A percentile compares a stretch with the other conserved stretches of the same genome.
Conservation (phyloP, 2,113 vertebrate genomes). For the Caretta caretta region DNA sequence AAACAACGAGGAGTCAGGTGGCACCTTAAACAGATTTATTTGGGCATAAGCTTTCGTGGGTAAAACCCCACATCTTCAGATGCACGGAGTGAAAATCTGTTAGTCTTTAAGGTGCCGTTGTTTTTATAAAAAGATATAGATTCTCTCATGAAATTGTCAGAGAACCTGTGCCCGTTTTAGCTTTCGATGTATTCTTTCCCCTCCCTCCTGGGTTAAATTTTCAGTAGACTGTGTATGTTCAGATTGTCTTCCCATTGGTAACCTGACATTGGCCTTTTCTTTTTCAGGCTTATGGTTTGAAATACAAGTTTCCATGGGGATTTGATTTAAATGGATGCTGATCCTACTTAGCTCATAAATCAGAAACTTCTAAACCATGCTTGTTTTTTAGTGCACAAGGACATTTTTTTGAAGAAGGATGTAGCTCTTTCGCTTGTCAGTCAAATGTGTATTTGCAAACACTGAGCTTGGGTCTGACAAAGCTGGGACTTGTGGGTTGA, state of each 20-base stretch:
- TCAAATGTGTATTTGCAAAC: conserved; percentile 66
- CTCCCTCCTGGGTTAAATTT: background rate
- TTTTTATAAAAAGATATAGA: background rate
- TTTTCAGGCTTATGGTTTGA: conserved; percentile 24
- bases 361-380: conserved; percentile 33
- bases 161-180: conserved; percentile 25
- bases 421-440: conserved; percentile 48
- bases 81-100: too few species aligned
- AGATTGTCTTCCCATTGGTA: conserved; percentile 30
- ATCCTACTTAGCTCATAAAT: conserved; percentile 52
- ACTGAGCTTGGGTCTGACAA: conserved; percentile 25
- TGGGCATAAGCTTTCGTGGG: too few species aligned
- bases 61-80: too few species aligned
- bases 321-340: conserved; percentile 43
- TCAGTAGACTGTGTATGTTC: conserved; percentile 11
- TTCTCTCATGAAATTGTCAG: background rate
- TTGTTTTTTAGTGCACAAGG: conserved; percentile 11
- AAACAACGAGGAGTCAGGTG: too few species aligned
- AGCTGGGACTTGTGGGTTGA: conserved; percentile 7
- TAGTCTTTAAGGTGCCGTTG: too few species aligned
- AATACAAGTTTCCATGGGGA: conserved; percentile 57
- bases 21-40: too few species aligned
- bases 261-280: conserved; percentile 23
- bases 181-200: background rate
- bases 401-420: conserved; percentile 5